Conservation (phyloP, 1,140 invertebrate species). For the Lasioglossum albipes region DNA sequence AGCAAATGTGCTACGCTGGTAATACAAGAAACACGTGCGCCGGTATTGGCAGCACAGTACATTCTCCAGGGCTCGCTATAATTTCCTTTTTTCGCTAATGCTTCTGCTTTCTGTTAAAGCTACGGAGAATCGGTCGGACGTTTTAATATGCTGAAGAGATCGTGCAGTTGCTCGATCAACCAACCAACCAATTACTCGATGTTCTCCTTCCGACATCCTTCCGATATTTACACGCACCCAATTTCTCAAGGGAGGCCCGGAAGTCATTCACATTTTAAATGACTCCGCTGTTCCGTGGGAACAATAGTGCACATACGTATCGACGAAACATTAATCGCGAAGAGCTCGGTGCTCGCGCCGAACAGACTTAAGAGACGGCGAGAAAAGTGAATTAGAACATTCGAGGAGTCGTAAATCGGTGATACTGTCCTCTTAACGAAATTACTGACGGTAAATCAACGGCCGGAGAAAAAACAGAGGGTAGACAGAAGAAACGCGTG, state of each 20-base stretch:
- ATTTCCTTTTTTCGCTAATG: too few relatives aligned
- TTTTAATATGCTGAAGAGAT: constrained; percentile 30
- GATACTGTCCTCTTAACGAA: constrained; percentile 60
- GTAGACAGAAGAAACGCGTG: constrained; percentile 32
- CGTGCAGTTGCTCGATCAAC: constrained; percentile 45
- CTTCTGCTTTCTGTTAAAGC: neutral
- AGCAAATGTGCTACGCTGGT: too few relatives aligned
- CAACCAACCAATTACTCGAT: constrained; percentile 60
- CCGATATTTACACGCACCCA: neutral
- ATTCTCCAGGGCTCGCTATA: too few relatives aligned
- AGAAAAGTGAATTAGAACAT: constrained; percentile 68
- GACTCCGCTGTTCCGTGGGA: neutral
- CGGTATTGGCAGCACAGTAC: too few relatives aligned
- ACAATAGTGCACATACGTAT: constrained; percentile 34
- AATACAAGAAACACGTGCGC: too few relatives aligned
- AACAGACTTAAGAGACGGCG: constrained; percentile 3
- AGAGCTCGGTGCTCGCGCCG: constrained; percentile 6
- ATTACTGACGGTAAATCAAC: constrained; percentile 67
- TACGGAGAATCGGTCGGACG: constrained; percentile 17
- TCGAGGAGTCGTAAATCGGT: constrained; percentile 63
- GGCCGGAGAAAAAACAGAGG: constrained; percentile 30
- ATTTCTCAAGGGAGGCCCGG: constrained; percentile 15
- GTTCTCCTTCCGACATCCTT: constrained; percentile 10
- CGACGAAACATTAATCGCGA: constrained; percentile 46
- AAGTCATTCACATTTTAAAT: constrained; percentile 51